Percentiles rank a stretch among this genome's conserved stretches.
Conservation (phyloP, 2,797 vertebrate species). For the Aplochiton taeniatus region DNA sequence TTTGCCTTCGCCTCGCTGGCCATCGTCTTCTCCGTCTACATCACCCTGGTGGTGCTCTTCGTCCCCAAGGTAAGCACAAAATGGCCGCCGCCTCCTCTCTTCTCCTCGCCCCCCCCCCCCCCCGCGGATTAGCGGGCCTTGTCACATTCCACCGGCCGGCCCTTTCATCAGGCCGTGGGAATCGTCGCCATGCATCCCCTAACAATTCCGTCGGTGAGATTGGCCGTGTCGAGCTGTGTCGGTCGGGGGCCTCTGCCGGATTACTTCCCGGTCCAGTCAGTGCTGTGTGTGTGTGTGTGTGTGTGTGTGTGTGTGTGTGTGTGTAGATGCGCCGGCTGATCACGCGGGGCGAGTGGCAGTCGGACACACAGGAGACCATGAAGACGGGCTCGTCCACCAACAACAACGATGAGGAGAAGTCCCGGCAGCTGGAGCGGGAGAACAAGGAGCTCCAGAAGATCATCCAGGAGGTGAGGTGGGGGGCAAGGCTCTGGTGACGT, state of each 20-base stretch:
- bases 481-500: too few relatives aligned
- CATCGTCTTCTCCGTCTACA: constrained; percentile 94
- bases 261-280: background rate
- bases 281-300: background rate
- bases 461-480: constrained; percentile 81
- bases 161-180: constrained; percentile 18
- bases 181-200: constrained; percentile 9
- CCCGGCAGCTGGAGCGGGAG: constrained; percentile 86
- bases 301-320: background rate
- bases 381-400: constrained; percentile 90
- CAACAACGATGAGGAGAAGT: constrained; percentile 93
- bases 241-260: constrained; percentile 1
- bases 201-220: constrained; percentile 3
- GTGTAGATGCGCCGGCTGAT: constrained; percentile 87
- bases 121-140: constrained; percentile 1
- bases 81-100: too few relatives aligned
- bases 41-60: constrained; percentile 94
- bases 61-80: constrained; percentile 86
- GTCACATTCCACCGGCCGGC: constrained; percentile 20
- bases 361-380: constrained; percentile 90
- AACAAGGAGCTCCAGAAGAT: constrained; percentile 90
- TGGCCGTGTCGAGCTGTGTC: background rate
- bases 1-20: constrained; percentile 93
- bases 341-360: constrained; percentile 91
- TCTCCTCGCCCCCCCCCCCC: background rate